phyloP scores from a whole-genome alignment of 2,113 vertebrate genomes.

The Perca schrenkii region DNA sequence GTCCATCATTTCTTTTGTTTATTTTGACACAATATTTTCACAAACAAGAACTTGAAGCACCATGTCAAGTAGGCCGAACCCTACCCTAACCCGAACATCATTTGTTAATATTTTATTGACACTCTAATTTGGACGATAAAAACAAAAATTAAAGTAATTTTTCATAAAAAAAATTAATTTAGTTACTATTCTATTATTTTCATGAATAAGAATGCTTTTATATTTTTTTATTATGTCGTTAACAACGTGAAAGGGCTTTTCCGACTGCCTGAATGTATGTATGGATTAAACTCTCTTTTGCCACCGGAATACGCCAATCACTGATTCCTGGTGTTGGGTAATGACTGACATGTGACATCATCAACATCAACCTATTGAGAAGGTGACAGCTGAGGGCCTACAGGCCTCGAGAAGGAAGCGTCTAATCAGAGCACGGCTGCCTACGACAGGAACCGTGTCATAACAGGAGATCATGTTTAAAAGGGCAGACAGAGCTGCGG shows the following conservation, averaged over 20 bases:
- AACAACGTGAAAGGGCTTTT: neutral
- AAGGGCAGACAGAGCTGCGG: constrained; percentile 58
- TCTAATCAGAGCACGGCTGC: constrained; percentile 58
- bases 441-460: constrained; percentile 51
- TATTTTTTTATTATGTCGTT: neutral
- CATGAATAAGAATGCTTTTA: too few species aligned
- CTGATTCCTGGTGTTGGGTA: neutral
- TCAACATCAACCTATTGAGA: constrained; percentile 13
- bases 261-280: neutral
- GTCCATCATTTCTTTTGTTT: too few species aligned
- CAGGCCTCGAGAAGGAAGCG: constrained; percentile 57
- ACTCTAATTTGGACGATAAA: too few species aligned
- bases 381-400: constrained; percentile 43
- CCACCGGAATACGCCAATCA: neutral
- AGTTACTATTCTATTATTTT: too few species aligned
- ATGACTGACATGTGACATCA: constrained; percentile 51
- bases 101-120: too few species aligned
- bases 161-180: too few species aligned
- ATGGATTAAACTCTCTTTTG: neutral
- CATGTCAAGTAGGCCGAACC: too few species aligned
- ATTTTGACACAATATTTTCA: too few species aligned
- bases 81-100: too few species aligned
- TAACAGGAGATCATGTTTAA: constrained; percentile 73
- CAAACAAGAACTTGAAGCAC: too few species aligned
- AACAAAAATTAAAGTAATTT: too few species aligned